A percentile compares a stretch with the other conserved stretches of the same genome.
Evolutionary conservation across 2,888 invertebrate species (phyloP).

Genomic region (Parnassius orleans): DNA sequence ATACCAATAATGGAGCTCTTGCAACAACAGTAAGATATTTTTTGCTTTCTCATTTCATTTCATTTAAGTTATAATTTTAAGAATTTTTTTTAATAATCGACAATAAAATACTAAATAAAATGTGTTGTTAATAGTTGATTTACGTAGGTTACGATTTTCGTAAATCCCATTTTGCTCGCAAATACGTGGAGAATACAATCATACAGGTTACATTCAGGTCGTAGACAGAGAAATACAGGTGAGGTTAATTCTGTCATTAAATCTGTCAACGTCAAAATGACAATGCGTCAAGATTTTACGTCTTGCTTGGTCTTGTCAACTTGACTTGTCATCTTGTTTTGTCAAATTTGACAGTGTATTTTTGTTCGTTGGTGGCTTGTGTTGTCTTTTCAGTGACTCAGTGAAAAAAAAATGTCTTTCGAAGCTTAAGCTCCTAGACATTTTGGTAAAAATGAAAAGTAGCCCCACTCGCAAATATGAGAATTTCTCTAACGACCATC

Average conservation of each 20-base stretch:
- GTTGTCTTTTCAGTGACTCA: slow-evolving; percentile 53
- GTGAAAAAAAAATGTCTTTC: slow-evolving; percentile 65
- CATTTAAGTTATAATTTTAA: too few relatives aligned
- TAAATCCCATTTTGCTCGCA: too few relatives aligned
- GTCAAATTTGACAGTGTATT: slow-evolving; percentile 47
- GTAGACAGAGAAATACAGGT: too few relatives aligned
- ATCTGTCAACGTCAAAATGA: too few relatives aligned
- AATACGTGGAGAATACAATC: too few relatives aligned
- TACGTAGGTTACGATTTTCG: too few relatives aligned
- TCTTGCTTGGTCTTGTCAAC: not conserved
- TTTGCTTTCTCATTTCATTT: too few relatives aligned
- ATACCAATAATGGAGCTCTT: slow-evolving; percentile 33
- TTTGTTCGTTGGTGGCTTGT: slow-evolving; percentile 53
- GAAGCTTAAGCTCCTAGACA: slow-evolving; percentile 59
- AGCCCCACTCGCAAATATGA: slow-evolving; percentile 78
- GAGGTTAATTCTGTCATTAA: too few relatives aligned
- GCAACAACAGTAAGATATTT: slow-evolving; percentile 2
- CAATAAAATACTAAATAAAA: too few relatives aligned
- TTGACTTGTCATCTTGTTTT: slow-evolving; percentile 18
- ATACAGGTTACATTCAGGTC: too few relatives aligned
- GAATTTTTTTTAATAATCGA: too few relatives aligned
- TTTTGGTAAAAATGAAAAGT: slow-evolving; percentile 76
- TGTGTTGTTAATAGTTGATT: too few relatives aligned
- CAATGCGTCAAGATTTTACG: slow-evolving; percentile 21
- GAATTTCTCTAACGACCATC: slow-evolving; percentile 70